phyloP scores from a whole-genome alignment of 2,888 invertebrate genomes.

The Eudemis profundana region DNA sequence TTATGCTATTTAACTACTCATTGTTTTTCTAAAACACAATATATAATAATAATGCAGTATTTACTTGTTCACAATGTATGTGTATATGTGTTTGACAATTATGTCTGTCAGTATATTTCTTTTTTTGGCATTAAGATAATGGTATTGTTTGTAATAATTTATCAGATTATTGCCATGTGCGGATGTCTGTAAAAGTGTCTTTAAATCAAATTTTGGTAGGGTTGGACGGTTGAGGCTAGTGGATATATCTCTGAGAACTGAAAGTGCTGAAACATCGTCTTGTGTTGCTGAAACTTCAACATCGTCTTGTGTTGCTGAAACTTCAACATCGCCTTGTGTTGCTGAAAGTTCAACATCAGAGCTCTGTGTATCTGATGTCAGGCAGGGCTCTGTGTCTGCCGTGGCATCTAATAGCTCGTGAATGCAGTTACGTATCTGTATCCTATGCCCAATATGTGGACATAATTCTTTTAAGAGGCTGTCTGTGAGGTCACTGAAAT shows the following conservation, averaged over 20 bases:
- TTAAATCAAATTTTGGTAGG: not conserved
- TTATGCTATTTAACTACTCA: too few relatives aligned
- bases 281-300: not conserved
- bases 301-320: not conserved
- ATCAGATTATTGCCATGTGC: slow-evolving; percentile 14
- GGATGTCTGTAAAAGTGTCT: slow-evolving; percentile 11
- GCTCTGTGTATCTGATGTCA: not conserved
- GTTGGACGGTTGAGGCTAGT: not conserved
- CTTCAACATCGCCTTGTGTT: not conserved
- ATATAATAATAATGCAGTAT: too few relatives aligned
- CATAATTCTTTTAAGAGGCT: not conserved
- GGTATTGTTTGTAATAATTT: slow-evolving; percentile 17
- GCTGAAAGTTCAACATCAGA: not conserved
- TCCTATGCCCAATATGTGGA: slow-evolving; percentile 4
- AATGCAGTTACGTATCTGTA: not conserved
- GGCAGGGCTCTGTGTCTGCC: not conserved
- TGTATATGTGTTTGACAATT: too few relatives aligned
- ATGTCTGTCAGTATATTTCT: slow-evolving; percentile 16
- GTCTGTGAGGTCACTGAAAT: not conserved
- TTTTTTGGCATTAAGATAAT: slow-evolving; percentile 6
- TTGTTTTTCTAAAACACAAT: too few relatives aligned
- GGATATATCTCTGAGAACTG: not conserved
- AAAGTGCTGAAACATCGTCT: not conserved
- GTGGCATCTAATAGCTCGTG: not conserved
- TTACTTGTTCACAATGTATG: too few relatives aligned